Evolutionary conservation across 2,113 vertebrate genomes (phyloP).

Genomic region (Podarcis cretensis): DNA sequence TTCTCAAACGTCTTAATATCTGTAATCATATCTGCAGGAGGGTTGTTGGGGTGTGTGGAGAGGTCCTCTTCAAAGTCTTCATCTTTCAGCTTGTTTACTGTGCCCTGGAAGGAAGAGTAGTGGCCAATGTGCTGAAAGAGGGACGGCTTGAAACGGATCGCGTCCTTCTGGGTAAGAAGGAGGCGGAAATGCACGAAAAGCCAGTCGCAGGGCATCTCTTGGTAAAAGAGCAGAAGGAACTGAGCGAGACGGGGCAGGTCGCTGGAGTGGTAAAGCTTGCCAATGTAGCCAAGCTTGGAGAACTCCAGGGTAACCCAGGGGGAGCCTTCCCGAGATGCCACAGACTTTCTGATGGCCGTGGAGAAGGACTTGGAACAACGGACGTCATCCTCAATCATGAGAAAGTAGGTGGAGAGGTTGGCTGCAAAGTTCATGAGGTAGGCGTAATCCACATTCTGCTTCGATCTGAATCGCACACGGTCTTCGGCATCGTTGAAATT

Average conservation of each 20-base stretch:
- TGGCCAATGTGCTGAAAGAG: conserved; percentile 84
- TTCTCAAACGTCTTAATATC: conserved; percentile 69
- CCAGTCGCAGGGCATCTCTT: conserved; percentile 87
- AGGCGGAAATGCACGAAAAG: conserved; percentile 82
- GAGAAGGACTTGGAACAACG: conserved; percentile 77
- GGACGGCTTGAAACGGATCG: conserved; percentile 81
- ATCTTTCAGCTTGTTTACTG: conserved; percentile 78
- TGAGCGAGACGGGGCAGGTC: conserved; percentile 80
- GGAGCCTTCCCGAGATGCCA: conserved; percentile 55
- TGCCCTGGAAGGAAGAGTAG: conserved; percentile 80
- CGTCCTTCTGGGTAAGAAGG: conserved; percentile 79
- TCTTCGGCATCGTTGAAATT: conserved; percentile 75
- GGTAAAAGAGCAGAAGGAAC: conserved; percentile 89
- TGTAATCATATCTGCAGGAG: conserved; percentile 72
- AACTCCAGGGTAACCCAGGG: conserved; percentile 88
- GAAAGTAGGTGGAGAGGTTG: conserved; percentile 83
- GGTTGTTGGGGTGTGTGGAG: conserved; percentile 74
- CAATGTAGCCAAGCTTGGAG: conserved; percentile 86
- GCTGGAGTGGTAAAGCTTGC: conserved; percentile 83
- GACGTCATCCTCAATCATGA: conserved; percentile 87
- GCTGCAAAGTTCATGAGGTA: conserved; percentile 83
- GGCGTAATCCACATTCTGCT: conserved; percentile 86
- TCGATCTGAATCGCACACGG: conserved; percentile 83
- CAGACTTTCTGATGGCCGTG: conserved; percentile 70
- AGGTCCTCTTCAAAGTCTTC: conserved; percentile 70